These are phyloP conservation scores for Amia ocellicauda DNA, from an alignment of 2,113 vertebrate genomes.

Conservation along the genomic window DNA sequence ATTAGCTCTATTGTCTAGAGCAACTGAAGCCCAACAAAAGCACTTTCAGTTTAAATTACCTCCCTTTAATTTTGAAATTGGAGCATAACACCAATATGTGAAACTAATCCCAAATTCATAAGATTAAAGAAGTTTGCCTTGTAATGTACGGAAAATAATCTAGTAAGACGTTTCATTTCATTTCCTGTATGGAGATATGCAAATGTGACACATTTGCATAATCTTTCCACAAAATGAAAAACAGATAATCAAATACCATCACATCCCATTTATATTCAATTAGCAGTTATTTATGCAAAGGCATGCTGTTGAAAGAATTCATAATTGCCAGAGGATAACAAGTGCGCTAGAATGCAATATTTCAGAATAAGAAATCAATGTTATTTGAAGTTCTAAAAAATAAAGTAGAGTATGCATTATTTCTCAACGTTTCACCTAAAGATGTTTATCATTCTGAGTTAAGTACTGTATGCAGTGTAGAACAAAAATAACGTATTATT, in stretches of 20 bases:
- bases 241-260: constrained; percentile 72
- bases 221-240: constrained; percentile 70
- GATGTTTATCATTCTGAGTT: constrained; percentile 17
- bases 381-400: constrained; percentile 25
- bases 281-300: constrained; percentile 62
- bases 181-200: constrained; percentile 58
- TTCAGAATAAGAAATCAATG: constrained; percentile 30
- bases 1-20: constrained; percentile 67
- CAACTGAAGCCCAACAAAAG: constrained; percentile 61
- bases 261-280: constrained; percentile 71
- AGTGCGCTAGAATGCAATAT: constrained; percentile 39
- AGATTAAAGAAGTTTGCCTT: constrained; percentile 67
- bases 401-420: neutral
- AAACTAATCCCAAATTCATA: constrained; percentile 68
- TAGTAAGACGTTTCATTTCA: constrained; percentile 61
- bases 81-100: constrained; percentile 54
- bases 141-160: constrained; percentile 56
- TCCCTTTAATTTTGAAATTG: constrained; percentile 47
- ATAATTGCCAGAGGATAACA: constrained; percentile 45
- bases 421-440: constrained; percentile 7
- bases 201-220: constrained; percentile 69
- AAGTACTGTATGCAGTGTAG: neutral
- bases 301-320: constrained; percentile 54
- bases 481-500: too few relatives aligned
- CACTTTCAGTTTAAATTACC: constrained; percentile 52